phyloP scores from a whole-genome alignment of 2,797 vertebrate species.

The Leucoraja ocellata region DNA sequence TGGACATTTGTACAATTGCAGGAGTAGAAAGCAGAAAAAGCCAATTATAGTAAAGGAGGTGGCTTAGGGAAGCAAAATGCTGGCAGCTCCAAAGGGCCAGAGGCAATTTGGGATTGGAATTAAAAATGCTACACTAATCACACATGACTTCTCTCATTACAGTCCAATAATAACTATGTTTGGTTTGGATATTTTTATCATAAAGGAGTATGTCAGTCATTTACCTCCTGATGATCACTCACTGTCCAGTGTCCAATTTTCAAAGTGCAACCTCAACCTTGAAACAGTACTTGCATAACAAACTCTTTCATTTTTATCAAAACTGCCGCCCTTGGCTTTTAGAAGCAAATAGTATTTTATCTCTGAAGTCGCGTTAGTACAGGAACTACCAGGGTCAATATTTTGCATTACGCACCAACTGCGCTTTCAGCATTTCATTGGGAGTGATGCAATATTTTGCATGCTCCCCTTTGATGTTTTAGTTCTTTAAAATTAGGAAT shows the following conservation, averaged over 20 bases:
- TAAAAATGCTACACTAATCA: constrained; percentile 37
- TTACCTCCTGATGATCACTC: background rate
- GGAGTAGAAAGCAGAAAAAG: background rate
- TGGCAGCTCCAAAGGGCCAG: constrained; percentile 73
- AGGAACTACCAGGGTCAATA: background rate
- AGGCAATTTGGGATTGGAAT: constrained; percentile 52
- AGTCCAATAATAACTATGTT: constrained; percentile 27
- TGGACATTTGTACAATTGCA: constrained; percentile 7
- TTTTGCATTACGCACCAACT: background rate
- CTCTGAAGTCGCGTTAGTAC: background rate
- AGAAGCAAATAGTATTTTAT: background rate
- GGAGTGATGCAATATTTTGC: background rate
- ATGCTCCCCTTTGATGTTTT: background rate
- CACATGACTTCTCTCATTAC: constrained; percentile 32
- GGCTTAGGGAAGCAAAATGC: constrained; percentile 55
- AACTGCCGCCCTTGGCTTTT: background rate
- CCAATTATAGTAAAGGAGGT: background rate
- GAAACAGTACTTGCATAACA: background rate
- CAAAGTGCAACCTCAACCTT: background rate
- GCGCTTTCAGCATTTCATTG: background rate
- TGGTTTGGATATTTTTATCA: constrained; percentile 27
- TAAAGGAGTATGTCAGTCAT: background rate
- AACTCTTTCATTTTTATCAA: background rate
- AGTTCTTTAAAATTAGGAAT: background rate
- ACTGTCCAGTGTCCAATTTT: background rate